These are phyloP conservation scores for western clawed frog (Xenopus tropicalis) DNA, from an alignment of 2,113 vertebrate species.

Conservation along the genomic window DNA sequence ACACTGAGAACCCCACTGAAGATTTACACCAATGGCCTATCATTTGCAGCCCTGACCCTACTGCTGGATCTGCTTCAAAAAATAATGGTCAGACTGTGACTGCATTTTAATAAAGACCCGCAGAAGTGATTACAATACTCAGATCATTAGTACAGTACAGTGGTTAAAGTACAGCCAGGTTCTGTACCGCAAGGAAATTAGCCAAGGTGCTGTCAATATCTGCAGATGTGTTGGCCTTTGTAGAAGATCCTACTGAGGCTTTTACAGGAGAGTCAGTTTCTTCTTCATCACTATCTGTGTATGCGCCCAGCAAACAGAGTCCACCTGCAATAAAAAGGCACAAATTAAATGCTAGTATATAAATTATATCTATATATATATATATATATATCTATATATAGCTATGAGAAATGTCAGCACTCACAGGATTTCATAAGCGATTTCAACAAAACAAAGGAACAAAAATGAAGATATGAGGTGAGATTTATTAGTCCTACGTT, in stretches of 20 bases:
- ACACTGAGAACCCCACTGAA: too few species aligned
- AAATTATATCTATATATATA: too few species aligned
- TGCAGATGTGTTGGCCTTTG: constrained; percentile 67
- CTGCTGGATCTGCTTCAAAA: too few species aligned
- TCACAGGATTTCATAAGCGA: too few species aligned
- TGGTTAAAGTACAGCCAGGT: neutral
- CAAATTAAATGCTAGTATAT: too few species aligned
- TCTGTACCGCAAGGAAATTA: constrained; percentile 89
- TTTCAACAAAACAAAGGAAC: too few species aligned
- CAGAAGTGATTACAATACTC: neutral
- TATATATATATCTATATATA: too few species aligned
- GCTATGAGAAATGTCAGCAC: too few species aligned
- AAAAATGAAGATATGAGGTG: too few species aligned
- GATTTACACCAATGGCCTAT: too few species aligned
- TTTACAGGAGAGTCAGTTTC: constrained; percentile 62
- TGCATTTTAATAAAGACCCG: neutral
- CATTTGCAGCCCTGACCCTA: too few species aligned
- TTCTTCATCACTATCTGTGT: constrained; percentile 92
- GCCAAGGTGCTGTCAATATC: constrained; percentile 96
- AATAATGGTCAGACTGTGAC: neutral
- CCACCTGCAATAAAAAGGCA: constrained; percentile 68
- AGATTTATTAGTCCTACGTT: too few species aligned
- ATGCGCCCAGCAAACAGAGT: constrained; percentile 88
- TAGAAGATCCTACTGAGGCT: constrained; percentile 48
- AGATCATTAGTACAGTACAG: neutral